Evolutionary conservation across 2,888 invertebrate genomes (phyloP).

Genomic region (Xestia c-nigrum): DNA sequence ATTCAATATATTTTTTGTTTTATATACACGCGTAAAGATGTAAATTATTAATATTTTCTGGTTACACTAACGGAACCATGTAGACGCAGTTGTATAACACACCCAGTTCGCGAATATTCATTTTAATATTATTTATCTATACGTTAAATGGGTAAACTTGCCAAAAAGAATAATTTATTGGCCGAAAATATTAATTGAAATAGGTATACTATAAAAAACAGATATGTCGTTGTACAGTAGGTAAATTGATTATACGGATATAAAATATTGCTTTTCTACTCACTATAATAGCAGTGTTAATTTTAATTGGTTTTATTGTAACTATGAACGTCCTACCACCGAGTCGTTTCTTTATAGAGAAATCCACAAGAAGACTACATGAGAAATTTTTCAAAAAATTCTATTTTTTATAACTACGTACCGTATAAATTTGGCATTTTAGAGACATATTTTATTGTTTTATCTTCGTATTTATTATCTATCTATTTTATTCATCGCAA

Average conservation of each 20-base stretch:
- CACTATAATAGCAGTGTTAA: slow-evolving; percentile 84
- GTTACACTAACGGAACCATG: slow-evolving; percentile 63
- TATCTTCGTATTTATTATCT: slow-evolving; percentile 79
- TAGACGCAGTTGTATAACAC: slow-evolving; percentile 65
- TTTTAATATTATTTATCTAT: slow-evolving; percentile 68
- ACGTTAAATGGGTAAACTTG: slow-evolving; percentile 72
- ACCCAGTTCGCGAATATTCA: slow-evolving; percentile 68
- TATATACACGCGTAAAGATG: slow-evolving; percentile 18
- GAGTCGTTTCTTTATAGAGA: slow-evolving; percentile 76
- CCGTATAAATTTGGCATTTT: slow-evolving; percentile 86
- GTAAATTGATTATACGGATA: slow-evolving; percentile 82
- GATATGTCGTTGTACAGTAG: slow-evolving; percentile 87
- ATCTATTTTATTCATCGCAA: slow-evolving; percentile 81
- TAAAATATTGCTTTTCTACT: slow-evolving; percentile 86
- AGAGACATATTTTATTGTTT: slow-evolving; percentile 85
- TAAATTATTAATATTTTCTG: slow-evolving; percentile 69
- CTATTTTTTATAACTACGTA: slow-evolving; percentile 84
- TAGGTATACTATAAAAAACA: slow-evolving; percentile 85
- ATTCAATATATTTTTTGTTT: slow-evolving; percentile 17
- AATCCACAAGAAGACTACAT: slow-evolving; percentile 84
- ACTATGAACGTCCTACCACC: slow-evolving; percentile 80
- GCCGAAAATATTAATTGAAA: slow-evolving; percentile 76
- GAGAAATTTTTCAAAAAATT: slow-evolving; percentile 84
- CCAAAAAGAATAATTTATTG: slow-evolving; percentile 77
- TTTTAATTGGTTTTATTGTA: slow-evolving; percentile 77